phyloP scores from a whole-genome alignment of 2,113 vertebrate genomes.

The Diglossa brunneiventris region DNA sequence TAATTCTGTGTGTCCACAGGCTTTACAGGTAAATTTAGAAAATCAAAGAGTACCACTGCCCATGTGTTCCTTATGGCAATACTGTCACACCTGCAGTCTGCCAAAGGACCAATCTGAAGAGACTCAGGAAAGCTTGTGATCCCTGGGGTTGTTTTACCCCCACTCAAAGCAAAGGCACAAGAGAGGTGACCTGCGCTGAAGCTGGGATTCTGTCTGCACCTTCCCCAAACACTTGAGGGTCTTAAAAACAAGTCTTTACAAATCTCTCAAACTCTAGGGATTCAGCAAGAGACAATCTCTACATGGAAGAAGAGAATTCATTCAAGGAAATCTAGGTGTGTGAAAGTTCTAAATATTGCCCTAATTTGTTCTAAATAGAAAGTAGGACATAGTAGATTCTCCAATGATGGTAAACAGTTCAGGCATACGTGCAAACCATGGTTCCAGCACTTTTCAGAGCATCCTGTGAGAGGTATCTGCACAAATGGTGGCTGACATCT shows the following conservation, averaged over 20 bases:
- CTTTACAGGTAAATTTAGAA: not conserved
- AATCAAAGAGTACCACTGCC: not conserved
- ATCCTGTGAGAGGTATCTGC: not conserved
- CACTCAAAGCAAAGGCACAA: rapidly evolving
- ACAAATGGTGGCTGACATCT: conserved; percentile 1
- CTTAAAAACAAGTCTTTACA: not conserved
- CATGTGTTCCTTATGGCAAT: not conserved
- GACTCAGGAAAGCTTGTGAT: not conserved
- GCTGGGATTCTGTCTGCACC: not conserved
- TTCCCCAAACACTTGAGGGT: not conserved
- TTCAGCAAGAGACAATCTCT: not conserved
- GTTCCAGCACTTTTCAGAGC: not conserved
- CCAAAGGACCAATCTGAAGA: not conserved
- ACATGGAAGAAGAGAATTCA: not conserved
- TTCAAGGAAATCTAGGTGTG: not conserved
- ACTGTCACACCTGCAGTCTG: not conserved
- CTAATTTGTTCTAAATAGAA: not conserved
- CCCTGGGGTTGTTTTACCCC: not conserved
- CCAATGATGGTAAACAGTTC: not conserved
- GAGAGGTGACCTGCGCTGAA: not conserved
- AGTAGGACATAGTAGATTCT: conserved; percentile 27
- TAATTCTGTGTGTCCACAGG: not conserved
- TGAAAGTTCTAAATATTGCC: not conserved
- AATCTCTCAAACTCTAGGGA: not conserved
- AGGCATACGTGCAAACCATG: rapidly evolving